These are phyloP conservation scores for Rattus norvegicus DNA, from an alignment of 2,113 vertebrate species.

Conservation along the genomic window GRCr8 NC_086031.1:93706001-93706500, in stretches of 20 bases:
- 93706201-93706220: not conserved
- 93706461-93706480: not conserved
- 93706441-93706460: not conserved
- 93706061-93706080: not conserved
- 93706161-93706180: not conserved
- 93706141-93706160: not conserved
- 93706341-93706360: slow-evolving; percentile 23
- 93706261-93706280: not conserved
- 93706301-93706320: too few relatives aligned
- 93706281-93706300: too few relatives aligned
- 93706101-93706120: too few relatives aligned
- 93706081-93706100: not conserved
- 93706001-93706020: not conserved
- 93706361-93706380: not conserved
- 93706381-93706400: not conserved
- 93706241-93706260: not conserved
- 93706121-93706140: not conserved
- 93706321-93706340: not conserved
- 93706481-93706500: not conserved
- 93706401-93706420: not conserved
- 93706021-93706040: not conserved
- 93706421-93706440: not conserved
- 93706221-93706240: not conserved
- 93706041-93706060: not conserved
- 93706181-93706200: not conserved